These are phyloP conservation scores for Rutpela maculata DNA, from an alignment of 2,888 invertebrate species.

Conservation along the genomic window DNA sequence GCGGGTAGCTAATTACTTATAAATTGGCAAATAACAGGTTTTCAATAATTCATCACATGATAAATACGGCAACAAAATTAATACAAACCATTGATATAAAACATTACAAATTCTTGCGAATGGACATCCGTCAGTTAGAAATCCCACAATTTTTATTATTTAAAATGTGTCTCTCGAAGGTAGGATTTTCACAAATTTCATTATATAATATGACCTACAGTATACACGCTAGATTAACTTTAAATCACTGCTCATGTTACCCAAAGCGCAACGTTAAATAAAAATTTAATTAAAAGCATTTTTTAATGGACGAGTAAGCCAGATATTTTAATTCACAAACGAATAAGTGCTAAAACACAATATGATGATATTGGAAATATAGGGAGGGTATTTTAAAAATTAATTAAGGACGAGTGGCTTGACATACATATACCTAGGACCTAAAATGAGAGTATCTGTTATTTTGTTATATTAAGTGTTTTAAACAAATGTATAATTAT, in stretches of 20 bases:
- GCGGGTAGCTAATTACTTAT: no score
- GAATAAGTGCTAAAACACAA: not conserved
- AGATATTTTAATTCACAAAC: no score
- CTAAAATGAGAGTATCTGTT: no score
- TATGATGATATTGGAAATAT: not conserved
- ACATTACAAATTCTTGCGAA: not conserved
- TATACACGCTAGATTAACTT: conserved; percentile 27
- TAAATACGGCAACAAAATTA: no score
- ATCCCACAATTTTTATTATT: not conserved
- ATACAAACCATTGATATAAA: not conserved
- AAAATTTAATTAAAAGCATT: not conserved
- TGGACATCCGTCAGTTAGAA: not conserved
- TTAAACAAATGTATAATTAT: no score
- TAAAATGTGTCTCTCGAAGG: not conserved
- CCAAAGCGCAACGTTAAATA: not conserved
- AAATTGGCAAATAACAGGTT: no score
- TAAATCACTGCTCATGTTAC: conserved; percentile 9
- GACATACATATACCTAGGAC: no score
- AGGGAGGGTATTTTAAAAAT: no score
- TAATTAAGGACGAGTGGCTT: no score
- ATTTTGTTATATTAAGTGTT: no score
- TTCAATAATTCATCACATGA: no score
- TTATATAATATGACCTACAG: conserved; percentile 12
- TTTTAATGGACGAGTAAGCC: not conserved
- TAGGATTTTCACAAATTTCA: conserved; percentile 17